These are phyloP conservation scores for Luperina testacea DNA, from an alignment of 2,888 invertebrate species.

Conservation along the genomic window DNA sequence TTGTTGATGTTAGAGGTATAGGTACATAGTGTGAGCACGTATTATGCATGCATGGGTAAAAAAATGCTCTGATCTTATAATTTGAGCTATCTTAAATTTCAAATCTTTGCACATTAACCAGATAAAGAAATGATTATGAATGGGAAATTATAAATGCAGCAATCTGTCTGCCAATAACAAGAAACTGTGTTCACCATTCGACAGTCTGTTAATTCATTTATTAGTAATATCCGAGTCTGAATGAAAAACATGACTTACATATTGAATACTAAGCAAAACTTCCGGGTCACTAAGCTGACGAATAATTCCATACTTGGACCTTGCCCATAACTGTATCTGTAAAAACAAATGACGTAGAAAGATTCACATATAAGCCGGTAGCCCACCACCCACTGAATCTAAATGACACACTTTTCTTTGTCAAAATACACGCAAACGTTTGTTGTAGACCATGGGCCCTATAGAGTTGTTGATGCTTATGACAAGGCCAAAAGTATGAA, in stretches of 20 bases:
- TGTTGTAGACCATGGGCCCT: neutral
- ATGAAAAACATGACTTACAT: neutral
- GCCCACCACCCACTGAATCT: constrained; percentile 22
- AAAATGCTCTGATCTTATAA: neutral
- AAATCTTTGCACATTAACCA: too few species aligned
- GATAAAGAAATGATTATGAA: too few species aligned
- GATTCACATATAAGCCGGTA: constrained; percentile 5
- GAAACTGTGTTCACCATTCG: neutral
- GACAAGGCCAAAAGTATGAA: neutral
- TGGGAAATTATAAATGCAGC: too few species aligned
- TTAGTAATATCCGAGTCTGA: neutral
- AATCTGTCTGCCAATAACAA: neutral
- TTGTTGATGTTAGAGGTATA: neutral
- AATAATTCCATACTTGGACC: constrained; percentile 24
- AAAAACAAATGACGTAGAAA: constrained; percentile 39
- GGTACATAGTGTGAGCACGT: neutral
- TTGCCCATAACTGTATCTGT: constrained; percentile 6
- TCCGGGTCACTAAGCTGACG: constrained; percentile 39
- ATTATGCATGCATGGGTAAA: neutral
- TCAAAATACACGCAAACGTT: neutral
- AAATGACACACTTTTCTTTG: constrained; percentile 38
- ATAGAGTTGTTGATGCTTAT: neutral
- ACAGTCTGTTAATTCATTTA: neutral
- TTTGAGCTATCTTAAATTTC: neutral
- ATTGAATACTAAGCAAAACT: neutral